Percentiles rank a stretch among this genome's conserved stretches.
Evolutionary conservation across 2,888 invertebrate genomes (phyloP).

Genomic region (Microdon myrmicae): DNA sequence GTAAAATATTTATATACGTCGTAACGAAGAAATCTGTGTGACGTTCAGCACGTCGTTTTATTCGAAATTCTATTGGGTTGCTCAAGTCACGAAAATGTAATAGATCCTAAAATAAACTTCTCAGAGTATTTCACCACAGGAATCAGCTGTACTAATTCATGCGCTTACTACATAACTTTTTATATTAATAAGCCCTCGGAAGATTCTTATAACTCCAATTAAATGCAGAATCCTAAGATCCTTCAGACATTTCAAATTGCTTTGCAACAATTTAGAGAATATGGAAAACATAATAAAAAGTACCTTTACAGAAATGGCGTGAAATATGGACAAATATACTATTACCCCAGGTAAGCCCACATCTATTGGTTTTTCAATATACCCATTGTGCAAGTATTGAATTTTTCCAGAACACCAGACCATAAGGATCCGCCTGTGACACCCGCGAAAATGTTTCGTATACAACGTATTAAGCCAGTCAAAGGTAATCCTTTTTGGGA

Average conservation of each 20-base stretch:
- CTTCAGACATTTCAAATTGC: conserved; percentile 52
- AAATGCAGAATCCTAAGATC: conserved; percentile 55
- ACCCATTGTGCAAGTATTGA: not conserved
- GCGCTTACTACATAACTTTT: too few species aligned
- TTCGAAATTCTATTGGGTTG: too few species aligned
- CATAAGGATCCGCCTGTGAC: conserved; percentile 79
- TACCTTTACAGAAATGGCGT: conserved; percentile 65
- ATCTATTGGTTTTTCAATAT: not conserved
- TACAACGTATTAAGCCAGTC: conserved; percentile 77
- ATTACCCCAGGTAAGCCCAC: conserved; percentile 72
- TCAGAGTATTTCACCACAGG: too few species aligned
- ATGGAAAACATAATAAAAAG: conserved; percentile 66
- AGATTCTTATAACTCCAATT: conserved; percentile 18
- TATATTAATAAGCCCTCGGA: too few species aligned
- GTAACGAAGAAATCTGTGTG: too few species aligned
- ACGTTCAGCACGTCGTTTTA: too few species aligned
- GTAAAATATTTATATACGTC: too few species aligned
- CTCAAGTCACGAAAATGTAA: too few species aligned
- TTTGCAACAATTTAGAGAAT: conserved; percentile 54
- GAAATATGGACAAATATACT: conserved; percentile 67
- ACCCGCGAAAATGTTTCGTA: conserved; percentile 82
- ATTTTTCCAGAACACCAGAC: conserved; percentile 70
- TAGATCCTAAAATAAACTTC: too few species aligned
- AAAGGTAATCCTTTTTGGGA: conserved; percentile 80
- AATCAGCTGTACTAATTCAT: too few species aligned